Evolutionary conservation across 2,888 invertebrate genomes (phyloP).

Genomic region (Apodemia duryi): DNA sequence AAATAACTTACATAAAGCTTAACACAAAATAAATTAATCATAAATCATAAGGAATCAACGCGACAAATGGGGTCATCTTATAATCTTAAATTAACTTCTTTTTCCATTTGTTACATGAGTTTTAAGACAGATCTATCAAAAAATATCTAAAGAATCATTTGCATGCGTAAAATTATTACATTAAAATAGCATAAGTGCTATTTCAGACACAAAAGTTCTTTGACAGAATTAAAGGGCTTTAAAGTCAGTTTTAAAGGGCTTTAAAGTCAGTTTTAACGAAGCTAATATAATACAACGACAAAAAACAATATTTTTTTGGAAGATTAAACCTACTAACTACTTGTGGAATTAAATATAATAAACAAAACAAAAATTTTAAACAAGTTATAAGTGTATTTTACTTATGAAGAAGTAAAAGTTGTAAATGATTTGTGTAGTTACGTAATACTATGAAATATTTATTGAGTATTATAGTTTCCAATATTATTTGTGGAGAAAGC

Average conservation of each 20-base stretch:
- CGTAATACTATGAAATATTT: no score
- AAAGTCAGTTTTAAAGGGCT: no score
- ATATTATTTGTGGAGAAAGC: no score
- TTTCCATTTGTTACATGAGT: neutral
- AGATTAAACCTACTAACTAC: no score
- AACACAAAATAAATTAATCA: conserved; percentile 2
- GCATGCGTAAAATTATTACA: neutral
- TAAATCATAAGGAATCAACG: neutral
- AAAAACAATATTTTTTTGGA: no score
- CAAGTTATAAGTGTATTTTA: no score
- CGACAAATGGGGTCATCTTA: neutral
- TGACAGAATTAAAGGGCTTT: neutral
- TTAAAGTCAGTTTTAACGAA: neutral
- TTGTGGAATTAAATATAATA: no score
- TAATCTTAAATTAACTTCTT: neutral
- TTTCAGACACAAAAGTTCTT: neutral
- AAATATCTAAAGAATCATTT: neutral
- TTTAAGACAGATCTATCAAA: neutral
- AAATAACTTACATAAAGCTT: neutral
- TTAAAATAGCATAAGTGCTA: neutral
- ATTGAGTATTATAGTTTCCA: no score
- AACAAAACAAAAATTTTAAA: no score
- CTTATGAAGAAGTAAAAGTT: no score
- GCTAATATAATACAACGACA: neutral
- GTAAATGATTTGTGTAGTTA: no score